These are phyloP conservation scores for Scaptomyza reducta DNA, from an alignment of 2,888 invertebrate genomes.

Conservation along the genomic window DNA sequence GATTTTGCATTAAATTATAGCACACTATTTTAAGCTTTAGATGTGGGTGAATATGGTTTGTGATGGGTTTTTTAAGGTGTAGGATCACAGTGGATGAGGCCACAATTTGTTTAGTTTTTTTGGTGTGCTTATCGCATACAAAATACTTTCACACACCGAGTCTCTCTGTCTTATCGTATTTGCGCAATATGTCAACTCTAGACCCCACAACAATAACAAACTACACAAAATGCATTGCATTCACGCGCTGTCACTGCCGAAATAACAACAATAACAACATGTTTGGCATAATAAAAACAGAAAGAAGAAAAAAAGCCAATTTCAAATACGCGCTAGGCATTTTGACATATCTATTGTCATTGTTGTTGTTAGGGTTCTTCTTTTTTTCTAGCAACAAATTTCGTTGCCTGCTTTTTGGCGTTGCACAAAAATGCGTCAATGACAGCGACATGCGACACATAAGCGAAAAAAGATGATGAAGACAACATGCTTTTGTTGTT, in stretches of 20 bases:
- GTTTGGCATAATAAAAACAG: constrained; percentile 10
- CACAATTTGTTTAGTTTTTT: constrained; percentile 7
- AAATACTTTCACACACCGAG: constrained; percentile 12
- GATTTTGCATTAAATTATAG: constrained; percentile 20
- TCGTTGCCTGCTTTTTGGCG: constrained; percentile 25
- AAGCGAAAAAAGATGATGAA: not conserved
- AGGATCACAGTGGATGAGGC: constrained; percentile 6
- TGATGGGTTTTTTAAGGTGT: constrained; percentile 4
- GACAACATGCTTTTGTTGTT: constrained; percentile 25
- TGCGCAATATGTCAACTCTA: constrained; percentile 64
- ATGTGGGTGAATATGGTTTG: not conserved
- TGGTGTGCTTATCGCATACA: not conserved
- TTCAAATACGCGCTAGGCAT: constrained; percentile 48
- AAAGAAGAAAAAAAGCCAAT: constrained; percentile 38
- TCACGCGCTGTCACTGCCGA: constrained; percentile 32
- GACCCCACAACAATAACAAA: constrained; percentile 35
- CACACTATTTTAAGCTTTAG: not conserved
- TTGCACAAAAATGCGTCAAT: constrained; percentile 56
- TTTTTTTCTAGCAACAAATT: constrained; percentile 18
- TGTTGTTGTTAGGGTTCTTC: constrained; percentile 29
- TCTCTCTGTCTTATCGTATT: constrained; percentile 42
- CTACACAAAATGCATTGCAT: constrained; percentile 40
- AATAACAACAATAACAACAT: constrained; percentile 1
- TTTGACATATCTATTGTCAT: constrained; percentile 56
- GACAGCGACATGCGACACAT: constrained; percentile 39